phyloP scores from a whole-genome alignment of 1,140 invertebrate species.

The Pachypsylla venusta region DNA sequence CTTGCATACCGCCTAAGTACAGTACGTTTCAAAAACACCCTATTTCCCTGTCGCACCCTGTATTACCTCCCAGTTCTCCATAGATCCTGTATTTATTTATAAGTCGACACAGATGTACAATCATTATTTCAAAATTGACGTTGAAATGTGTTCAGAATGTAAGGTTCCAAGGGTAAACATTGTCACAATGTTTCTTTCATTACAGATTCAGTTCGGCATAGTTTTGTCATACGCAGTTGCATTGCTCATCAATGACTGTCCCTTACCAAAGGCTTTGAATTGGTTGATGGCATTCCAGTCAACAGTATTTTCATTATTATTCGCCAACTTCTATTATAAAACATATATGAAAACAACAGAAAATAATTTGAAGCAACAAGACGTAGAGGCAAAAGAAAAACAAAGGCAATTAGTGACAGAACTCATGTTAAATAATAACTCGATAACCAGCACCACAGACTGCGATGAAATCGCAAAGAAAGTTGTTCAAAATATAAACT shows the following conservation, averaged over 20 bases:
- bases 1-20: too few species aligned
- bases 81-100: too few species aligned
- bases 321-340: constrained; percentile 31
- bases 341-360: constrained; percentile 29
- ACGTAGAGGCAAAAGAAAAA: neutral
- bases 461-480: constrained; percentile 2
- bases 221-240: constrained; percentile 23
- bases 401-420: constrained; percentile 5
- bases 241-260: constrained; percentile 25
- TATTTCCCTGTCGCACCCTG: too few species aligned
- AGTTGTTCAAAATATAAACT: too few species aligned
- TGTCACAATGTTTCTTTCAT: constrained; percentile 15
- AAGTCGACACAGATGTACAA: too few species aligned
- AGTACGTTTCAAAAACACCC: too few species aligned
- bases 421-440: too few species aligned
- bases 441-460: too few species aligned
- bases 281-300: constrained; percentile 31
- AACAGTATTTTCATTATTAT: constrained; percentile 26
- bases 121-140: too few species aligned
- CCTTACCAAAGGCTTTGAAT: constrained; percentile 25
- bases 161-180: too few species aligned
- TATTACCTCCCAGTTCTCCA: too few species aligned
- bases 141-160: too few species aligned
- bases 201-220: constrained; percentile 25
- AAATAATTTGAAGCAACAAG: neutral